A percentile compares a stretch with the other conserved stretches of the same genome.
Conservation (phyloP, 2,888 invertebrate species). For the Toxonevra muliebris region DNA sequence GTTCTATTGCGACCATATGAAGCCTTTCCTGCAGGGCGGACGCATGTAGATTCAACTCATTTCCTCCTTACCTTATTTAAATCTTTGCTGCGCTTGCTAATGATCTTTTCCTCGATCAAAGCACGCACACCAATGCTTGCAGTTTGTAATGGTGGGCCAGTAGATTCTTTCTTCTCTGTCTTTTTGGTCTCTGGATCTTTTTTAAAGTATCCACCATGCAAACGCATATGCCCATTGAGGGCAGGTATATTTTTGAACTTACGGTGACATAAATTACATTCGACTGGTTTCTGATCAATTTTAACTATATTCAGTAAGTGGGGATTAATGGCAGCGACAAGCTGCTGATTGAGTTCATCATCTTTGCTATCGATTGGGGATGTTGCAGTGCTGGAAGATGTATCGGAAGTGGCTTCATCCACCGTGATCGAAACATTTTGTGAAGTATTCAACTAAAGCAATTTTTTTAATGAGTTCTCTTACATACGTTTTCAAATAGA, state of each 20-base stretch:
- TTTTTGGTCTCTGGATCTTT: constrained; percentile 91
- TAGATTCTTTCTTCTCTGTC: constrained; percentile 83
- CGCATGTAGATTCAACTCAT: background rate
- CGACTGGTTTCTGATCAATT: constrained; percentile 84
- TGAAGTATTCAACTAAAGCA: constrained; percentile 48
- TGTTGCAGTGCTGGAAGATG: constrained; percentile 48
- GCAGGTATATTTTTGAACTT: constrained; percentile 98
- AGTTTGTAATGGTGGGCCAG: constrained; percentile 88
- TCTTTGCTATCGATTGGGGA: constrained; percentile 49
- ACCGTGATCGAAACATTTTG: constrained; percentile 59
- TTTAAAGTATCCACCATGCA: constrained; percentile 97
- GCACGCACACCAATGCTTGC: constrained; percentile 91
- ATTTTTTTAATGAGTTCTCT: background rate
- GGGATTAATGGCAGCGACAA: constrained; percentile 56
- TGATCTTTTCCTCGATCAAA: constrained; percentile 92
- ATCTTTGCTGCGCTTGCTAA: constrained; percentile 77
- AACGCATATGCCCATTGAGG: constrained; percentile 96
- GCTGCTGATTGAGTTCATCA: constrained; percentile 50
- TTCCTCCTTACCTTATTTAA: constrained; percentile 58
- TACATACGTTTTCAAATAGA: background rate
- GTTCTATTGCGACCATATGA: background rate
- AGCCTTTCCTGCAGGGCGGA: too few relatives aligned
- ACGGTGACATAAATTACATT: constrained; percentile 93
- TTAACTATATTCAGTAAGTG: constrained; percentile 65
- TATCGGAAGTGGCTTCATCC: constrained; percentile 52